A percentile compares a stretch with the other conserved stretches of the same genome.
Conservation (phyloP, 2,888 invertebrate species). For the Cerastis leucographa region DNA sequence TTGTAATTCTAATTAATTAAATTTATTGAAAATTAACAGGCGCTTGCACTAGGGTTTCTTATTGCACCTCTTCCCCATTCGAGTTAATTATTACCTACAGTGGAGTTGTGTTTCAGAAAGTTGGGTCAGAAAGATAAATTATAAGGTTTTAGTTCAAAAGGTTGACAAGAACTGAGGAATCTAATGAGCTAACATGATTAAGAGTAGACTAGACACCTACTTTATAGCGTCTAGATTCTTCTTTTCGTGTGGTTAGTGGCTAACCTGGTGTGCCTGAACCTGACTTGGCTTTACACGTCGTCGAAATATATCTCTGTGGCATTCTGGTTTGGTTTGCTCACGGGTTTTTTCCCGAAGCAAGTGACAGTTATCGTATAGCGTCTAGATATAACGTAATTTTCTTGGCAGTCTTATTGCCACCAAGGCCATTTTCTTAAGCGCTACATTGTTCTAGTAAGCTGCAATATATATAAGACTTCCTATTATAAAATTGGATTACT, state of each 20-base stretch:
- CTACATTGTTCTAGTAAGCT: neutral
- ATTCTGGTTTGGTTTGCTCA: no score
- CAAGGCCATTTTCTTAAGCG: neutral
- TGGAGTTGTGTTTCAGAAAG: neutral
- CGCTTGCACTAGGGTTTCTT: neutral
- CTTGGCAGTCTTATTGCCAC: no score
- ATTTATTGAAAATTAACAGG: neutral
- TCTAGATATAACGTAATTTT: constrained; percentile 7
- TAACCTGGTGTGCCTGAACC: no score
- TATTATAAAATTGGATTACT: constrained; percentile 4
- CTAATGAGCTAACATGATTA: neutral
- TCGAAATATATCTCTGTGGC: no score
- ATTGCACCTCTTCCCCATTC: neutral
- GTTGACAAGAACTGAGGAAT: neutral
- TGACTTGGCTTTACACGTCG: no score
- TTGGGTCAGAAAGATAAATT: neutral
- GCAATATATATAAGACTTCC: neutral
- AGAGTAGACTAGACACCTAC: neutral
- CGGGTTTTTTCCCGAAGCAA: no score
- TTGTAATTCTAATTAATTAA: neutral
- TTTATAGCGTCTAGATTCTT: neutral
- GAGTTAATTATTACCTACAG: neutral
- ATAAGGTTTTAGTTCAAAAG: neutral
- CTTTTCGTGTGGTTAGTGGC: no score
- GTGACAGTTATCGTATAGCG: neutral